Percentiles rank a stretch among this genome's conserved stretches.
Conservation (phyloP, 2,113 vertebrate genomes). For the Muntiacus reevesi region DNA sequence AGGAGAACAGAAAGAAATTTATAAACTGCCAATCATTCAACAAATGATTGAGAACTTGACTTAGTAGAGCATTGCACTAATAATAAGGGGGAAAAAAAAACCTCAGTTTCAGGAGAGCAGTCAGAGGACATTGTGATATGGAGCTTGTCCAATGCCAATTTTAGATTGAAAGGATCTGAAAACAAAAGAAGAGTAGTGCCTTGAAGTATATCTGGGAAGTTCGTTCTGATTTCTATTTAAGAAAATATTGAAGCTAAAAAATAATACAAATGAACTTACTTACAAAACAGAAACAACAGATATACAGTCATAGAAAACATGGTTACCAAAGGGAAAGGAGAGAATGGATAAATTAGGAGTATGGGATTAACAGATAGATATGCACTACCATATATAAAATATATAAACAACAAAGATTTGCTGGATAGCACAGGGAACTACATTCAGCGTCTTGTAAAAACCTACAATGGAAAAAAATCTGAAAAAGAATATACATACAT, state of each 20-base stretch:
- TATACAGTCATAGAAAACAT: neutral
- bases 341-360: neutral
- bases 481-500: neutral
- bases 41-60: neutral
- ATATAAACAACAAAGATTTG: neutral
- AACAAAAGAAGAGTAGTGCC: neutral
- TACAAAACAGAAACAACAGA: neutral
- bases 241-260: neutral
- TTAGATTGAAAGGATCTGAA: neutral
- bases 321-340: neutral
- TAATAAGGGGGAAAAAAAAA: neutral
- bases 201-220: neutral
- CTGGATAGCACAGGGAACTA: neutral
- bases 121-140: neutral
- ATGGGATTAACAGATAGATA: neutral
- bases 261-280: neutral
- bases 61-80: neutral
- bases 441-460: neutral
- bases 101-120: neutral
- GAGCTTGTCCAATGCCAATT: neutral
- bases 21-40: slow-evolving; percentile 6
- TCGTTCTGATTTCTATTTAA: neutral
- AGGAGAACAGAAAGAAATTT: neutral
- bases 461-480: neutral
- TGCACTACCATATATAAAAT: neutral